Conservation (phyloP, 64 coral and sea anemone genomes). For the Stichodactyla helianthus region DNA sequence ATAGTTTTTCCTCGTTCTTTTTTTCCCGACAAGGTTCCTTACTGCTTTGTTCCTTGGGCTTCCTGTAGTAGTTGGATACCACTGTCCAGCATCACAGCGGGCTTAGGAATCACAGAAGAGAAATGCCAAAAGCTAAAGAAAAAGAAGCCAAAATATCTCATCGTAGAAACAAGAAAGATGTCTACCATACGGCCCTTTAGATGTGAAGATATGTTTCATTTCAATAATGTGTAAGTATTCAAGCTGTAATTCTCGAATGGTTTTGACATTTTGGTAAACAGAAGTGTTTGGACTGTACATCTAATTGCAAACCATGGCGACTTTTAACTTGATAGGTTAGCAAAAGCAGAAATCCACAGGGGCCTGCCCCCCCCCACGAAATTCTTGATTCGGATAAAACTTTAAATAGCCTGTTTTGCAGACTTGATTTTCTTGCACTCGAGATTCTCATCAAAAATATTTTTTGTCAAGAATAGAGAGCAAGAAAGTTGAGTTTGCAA, state of each 20-base stretch:
- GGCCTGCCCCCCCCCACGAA: too few species aligned
- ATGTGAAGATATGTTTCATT: slow-evolving; percentile 89
- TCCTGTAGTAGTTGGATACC: background rate
- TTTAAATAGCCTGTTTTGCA: too few species aligned
- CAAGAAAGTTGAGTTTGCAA: too few species aligned
- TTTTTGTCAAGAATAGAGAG: too few species aligned
- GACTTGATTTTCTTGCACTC: too few species aligned
- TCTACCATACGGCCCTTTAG: slow-evolving; percentile 84
- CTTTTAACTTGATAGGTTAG: too few species aligned
- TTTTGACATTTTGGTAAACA: background rate
- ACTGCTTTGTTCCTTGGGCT: background rate
- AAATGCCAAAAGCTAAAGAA: background rate
- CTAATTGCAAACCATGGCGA: background rate
- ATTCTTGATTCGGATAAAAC: too few species aligned
- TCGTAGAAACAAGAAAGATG: slow-evolving; percentile 19
- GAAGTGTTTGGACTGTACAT: too few species aligned
- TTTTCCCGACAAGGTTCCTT: too few species aligned
- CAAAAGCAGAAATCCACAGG: too few species aligned
- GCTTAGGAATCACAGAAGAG: background rate
- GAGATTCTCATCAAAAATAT: too few species aligned
- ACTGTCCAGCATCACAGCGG: background rate
- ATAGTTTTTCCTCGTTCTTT: too few species aligned
- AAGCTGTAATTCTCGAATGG: background rate
- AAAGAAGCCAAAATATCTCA: background rate
- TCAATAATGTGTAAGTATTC: slow-evolving; percentile 90